These are phyloP conservation scores for Bombus polaris DNA, from an alignment of 1,140 invertebrate genomes.

Conservation along the genomic window DNA sequence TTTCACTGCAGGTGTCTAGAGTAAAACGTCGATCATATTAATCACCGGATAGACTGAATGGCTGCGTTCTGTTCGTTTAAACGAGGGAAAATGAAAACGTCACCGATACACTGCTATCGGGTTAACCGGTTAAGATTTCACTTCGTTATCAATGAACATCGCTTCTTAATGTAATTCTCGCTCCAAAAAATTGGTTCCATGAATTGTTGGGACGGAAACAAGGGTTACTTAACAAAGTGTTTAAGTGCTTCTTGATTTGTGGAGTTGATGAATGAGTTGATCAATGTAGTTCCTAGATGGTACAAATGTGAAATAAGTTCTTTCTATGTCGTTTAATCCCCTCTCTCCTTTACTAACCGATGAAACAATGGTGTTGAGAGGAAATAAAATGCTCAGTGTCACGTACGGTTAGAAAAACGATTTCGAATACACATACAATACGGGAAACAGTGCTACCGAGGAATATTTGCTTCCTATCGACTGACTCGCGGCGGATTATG, in stretches of 20 bases:
- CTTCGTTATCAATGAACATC: background rate
- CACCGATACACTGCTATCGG: background rate
- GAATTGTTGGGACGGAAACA: background rate
- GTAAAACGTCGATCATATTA: slow-evolving; percentile 7
- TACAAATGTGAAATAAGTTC: too few relatives aligned
- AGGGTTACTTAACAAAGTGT: too few relatives aligned
- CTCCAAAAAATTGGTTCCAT: accelerated
- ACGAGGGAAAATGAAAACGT: background rate
- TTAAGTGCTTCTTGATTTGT: too few relatives aligned
- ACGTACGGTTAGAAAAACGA: background rate
- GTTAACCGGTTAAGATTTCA: background rate
- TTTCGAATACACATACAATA: background rate
- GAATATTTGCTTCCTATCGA: slow-evolving; percentile 30
- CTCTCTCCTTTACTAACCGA: too few relatives aligned
- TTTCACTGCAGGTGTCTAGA: background rate
- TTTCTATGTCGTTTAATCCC: too few relatives aligned
- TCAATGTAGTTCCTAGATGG: too few relatives aligned
- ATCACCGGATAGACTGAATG: slow-evolving; percentile 9
- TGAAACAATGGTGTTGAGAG: background rate
- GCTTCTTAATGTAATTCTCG: too few relatives aligned
- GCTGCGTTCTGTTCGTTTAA: background rate
- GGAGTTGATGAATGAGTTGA: too few relatives aligned
- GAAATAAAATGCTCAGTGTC: background rate
- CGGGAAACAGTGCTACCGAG: background rate
- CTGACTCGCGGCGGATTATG: slow-evolving; percentile 1